Evolutionary conservation across 1,140 invertebrate species (phyloP), one percentile per base, ranked within the genome.

Genomic region (Campoletis sonorensis): DNA sequence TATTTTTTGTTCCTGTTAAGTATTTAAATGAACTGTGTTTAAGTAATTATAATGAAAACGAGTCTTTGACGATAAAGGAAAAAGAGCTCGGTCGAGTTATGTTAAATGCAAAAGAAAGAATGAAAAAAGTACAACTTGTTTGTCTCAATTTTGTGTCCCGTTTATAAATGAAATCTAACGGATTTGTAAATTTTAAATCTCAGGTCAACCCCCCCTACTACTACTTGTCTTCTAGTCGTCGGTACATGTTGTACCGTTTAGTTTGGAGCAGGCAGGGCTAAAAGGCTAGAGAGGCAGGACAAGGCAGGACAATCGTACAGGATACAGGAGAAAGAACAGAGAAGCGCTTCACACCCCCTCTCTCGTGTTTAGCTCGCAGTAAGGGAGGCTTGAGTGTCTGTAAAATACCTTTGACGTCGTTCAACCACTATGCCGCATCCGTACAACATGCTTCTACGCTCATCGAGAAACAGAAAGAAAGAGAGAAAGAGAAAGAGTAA

Each of bases 201-300:
- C 90, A 92, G 91, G 91, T 92, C 90, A 92, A 87, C 21, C 61
- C 61, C 82, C 85, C 89, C 89, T 91, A 90, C 91, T 91, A 90
- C 91, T 90, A 90, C 90, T 92, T 91, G 91, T 91, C 91, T 91
- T 91, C 90, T 92, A 92, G 89, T 91, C 89, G 86, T 84, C 90
- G 91, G 89, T 91, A 92, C 90, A 27, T 87, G 86, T 85, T 87
- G 90, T 92, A 90, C 90, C 90, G 88, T 91, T 91, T 91, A 91
- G 90, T 90, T 86, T 86, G 90, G 90, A 91, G 91, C 91, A 92
- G 91, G 89, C 84, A 87, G 86, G 86, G 88, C 87, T 88, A 88
- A 87, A 86, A 88, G 90, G 82, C 88, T 89, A 89, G 86, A 86
- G 83, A 85, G 87, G 84, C 86, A 83, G 79, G 81, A 81, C 84